Base-by-base conservation (phyloP, 2,797 vertebrate genomes). In the Alectoris magna region DNA sequence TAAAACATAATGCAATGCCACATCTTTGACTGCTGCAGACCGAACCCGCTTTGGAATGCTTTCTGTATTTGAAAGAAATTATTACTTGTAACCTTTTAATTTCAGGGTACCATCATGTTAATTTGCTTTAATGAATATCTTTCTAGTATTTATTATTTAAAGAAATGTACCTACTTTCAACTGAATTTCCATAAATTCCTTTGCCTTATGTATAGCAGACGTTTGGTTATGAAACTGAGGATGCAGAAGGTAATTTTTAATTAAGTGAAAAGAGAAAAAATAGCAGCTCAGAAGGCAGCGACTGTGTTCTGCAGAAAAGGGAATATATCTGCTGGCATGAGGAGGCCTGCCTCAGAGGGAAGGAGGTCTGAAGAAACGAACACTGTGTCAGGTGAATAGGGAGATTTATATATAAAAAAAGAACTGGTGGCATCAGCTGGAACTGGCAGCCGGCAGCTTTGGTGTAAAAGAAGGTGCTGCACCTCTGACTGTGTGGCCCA, bases 201-300 rank as follows among this genome's bases (percentile, higher is more conserved):
- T 87, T 81, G 4, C 53, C 3, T 19, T 17, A 67, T 78, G 60
- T 87, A 81, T 72, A 78, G 12, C 39, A 78, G 68, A 17, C 24
- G 21, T 82, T 79, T 36, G 53, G 39, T 66, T 76, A 38, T 22
- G 87, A 94, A 80, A 78, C 58, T 39, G 69, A 76, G 55, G 77
- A 78, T 92, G 79, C 86, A 91, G 79, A 93, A 91, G 77, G 80
- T 86, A 90, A 87, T 96, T 93, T 55, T 93, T 88, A 88, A 66
- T 93, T 81, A 91, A 76, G 87, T 62, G 63, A 41, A 91, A 85
- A 90, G 81, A 94, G 78, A 95, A 92, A 94, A 95, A 90, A 87
- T 85, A 95, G 80, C 84, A 88, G 39, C 23, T 46, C 83, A 90
- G 67, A 88, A 93, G 83, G 85, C 77, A 88, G 76, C 75, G 69